Base-by-base conservation (phyloP, 2,113 vertebrate genomes). In the Thalassoma bifasciatum region DNA sequence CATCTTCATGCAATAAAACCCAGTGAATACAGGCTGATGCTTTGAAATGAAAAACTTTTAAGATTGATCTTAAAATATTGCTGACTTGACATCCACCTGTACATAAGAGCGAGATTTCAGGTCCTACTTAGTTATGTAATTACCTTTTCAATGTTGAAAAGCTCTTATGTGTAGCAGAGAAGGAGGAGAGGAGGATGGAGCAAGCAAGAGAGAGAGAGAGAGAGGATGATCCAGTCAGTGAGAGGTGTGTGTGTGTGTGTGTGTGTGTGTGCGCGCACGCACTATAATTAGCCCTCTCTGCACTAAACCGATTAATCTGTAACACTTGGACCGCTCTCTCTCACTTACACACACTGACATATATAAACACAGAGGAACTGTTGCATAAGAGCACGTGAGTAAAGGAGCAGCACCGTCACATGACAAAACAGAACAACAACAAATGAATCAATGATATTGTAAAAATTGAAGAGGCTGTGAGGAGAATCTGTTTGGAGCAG, bases 301-400 rank as follows among this genome's bases (percentile, higher is more conserved):
- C 44, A 76, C 67, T 86, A 90, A 84, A 89, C 76, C 59, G 52
- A 90, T 88, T 89, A 90, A 91, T 89, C 85, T 62, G 76, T 24
- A 16, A 73, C 44, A 70, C 72, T 75, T 63, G 64, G 62, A 74
- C 38, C 37, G 54, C 44, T 44, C 14, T 16, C 67, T 80, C 68
- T 71, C 37, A 46, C 58, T 82, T 49, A 49, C 42, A 60, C 46
- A 64, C 17, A 77, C 73, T 66, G 26, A 2, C 64, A 60, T 30
- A 72, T 22, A 22, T 12, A 66, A 42, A 56, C 34, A 66, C 30
- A 38, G 16, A 13, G 23, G 19, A 17, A 9, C 17, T 47, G 34
- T 19, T 37, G 46, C 47, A 21, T n/a, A 23, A n/a, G 23, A 6
- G 12, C 30, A 6, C 36, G 50, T 47, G 69, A 47, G 21, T 38